phyloP scores from a whole-genome alignment of 1,140 invertebrate genomes.

The Drosophila rufa region DNA sequence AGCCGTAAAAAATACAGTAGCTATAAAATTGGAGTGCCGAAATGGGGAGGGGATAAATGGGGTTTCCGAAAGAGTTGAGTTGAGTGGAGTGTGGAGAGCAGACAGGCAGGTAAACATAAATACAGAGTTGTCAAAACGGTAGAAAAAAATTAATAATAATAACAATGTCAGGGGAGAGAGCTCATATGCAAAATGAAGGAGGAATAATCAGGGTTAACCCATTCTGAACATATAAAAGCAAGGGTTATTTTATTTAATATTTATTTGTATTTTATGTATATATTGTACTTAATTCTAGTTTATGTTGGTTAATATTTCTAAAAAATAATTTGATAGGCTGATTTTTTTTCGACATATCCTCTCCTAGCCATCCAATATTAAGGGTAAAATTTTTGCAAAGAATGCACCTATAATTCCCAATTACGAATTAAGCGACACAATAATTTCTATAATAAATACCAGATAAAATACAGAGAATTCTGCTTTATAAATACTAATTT shows the following conservation, averaged over 20 bases:
- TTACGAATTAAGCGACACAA: no score
- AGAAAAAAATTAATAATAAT: slow-evolving; percentile 28
- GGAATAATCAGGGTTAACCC: slow-evolving; percentile 13
- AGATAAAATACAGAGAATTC: neutral
- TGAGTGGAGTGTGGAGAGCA: slow-evolving; percentile 6
- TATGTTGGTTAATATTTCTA: no score
- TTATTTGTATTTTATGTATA: no score
- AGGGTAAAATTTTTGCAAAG: no score
- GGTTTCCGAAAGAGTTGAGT: slow-evolving; percentile 13
- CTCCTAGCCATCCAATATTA: no score
- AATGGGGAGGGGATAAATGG: slow-evolving; percentile 9
- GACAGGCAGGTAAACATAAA: slow-evolving; percentile 38
- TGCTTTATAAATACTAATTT: neutral
- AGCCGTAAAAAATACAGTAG: slow-evolving; percentile 76
- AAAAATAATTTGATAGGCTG: no score
- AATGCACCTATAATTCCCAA: neutral
- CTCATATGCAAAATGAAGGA: slow-evolving; percentile 2
- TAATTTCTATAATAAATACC: neutral
- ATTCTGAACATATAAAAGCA: no score
- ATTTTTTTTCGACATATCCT: no score
- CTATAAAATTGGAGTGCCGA: slow-evolving; percentile 52
- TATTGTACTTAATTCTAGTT: no score
- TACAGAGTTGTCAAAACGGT: slow-evolving; percentile 35
- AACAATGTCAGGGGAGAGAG: slow-evolving; percentile 15
- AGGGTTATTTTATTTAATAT: neutral